Conservation (phyloP, 2,797 vertebrate species). For the Scarus forsteni region DNA sequence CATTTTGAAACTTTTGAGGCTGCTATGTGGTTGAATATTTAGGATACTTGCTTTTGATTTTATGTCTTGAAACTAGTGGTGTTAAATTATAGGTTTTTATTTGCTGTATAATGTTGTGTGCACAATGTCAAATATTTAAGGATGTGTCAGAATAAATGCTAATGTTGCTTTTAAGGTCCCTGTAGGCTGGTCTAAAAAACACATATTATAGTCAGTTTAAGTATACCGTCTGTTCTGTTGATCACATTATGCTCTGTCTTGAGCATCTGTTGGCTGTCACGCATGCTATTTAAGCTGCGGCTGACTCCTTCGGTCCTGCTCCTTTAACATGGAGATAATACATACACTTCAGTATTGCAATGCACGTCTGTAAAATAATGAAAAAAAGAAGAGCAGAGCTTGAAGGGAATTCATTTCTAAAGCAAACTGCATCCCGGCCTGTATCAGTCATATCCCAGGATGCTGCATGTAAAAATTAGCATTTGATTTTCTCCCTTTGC, state of each 20-base stretch:
- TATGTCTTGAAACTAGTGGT: too few species aligned
- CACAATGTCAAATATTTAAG: too few species aligned
- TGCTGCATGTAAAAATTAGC: constrained; percentile 49
- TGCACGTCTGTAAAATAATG: constrained; percentile 18
- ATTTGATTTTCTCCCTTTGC: constrained; percentile 60
- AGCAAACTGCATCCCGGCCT: constrained; percentile 28
- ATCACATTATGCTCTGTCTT: background rate
- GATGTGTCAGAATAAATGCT: too few species aligned
- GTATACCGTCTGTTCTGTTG: background rate
- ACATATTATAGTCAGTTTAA: too few species aligned
- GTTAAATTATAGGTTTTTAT: too few species aligned
- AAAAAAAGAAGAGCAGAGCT: constrained; percentile 21
- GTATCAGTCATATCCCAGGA: constrained; percentile 36
- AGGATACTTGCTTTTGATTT: too few species aligned
- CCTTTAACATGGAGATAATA: constrained; percentile 10
- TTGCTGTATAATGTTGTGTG: too few species aligned
- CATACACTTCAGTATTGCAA: constrained; percentile 19
- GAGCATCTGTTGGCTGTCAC: constrained; percentile 4
- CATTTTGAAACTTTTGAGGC: too few species aligned
- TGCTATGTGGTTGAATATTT: too few species aligned
- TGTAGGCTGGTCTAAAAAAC: too few species aligned
- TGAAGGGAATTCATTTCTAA: constrained; percentile 44
- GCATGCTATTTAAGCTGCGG: background rate
- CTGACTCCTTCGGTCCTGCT: background rate
- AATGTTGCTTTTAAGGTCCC: too few species aligned